These are phyloP conservation scores for Aotus griseimembra DNA, from an alignment of 2,797 vertebrate genomes.

Conservation along the genomic window DNA sequence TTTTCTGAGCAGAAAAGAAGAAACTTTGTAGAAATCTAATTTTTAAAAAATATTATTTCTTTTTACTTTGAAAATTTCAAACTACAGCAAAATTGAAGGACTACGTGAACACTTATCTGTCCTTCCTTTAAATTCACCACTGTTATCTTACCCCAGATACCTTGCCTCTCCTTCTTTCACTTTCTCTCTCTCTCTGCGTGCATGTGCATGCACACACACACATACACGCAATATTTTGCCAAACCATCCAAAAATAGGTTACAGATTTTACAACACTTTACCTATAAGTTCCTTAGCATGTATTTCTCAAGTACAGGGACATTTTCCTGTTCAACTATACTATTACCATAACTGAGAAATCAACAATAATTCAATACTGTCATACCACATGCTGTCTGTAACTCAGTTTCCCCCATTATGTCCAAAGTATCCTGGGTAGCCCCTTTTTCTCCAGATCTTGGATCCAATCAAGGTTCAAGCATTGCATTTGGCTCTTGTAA, in stretches of 20 bases:
- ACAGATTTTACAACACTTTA: neutral
- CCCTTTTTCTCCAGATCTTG: slow-evolving; percentile 14
- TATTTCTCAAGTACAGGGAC: neutral
- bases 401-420: neutral
- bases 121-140: slow-evolving; percentile 39
- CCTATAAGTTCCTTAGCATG: neutral
- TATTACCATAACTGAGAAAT: slow-evolving; percentile 10
- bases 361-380: neutral
- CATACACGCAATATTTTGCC: neutral
- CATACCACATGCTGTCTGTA: neutral
- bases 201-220: too few species aligned
- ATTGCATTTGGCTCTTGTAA: slow-evolving; percentile 22
- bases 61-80: slow-evolving; percentile 44
- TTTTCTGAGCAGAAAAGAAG: slow-evolving; percentile 29
- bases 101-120: neutral
- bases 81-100: slow-evolving; percentile 9
- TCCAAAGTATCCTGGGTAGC: neutral
- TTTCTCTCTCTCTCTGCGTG: neutral
- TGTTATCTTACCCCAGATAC: neutral
- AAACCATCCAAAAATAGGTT: slow-evolving; percentile 21
- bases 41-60: neutral
- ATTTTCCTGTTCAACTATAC: neutral
- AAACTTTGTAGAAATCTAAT: neutral
- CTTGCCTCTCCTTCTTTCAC: neutral
- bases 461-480: neutral